phyloP scores from a whole-genome alignment of 2,113 vertebrate species.

The Benitochromis conjunctus region DNA sequence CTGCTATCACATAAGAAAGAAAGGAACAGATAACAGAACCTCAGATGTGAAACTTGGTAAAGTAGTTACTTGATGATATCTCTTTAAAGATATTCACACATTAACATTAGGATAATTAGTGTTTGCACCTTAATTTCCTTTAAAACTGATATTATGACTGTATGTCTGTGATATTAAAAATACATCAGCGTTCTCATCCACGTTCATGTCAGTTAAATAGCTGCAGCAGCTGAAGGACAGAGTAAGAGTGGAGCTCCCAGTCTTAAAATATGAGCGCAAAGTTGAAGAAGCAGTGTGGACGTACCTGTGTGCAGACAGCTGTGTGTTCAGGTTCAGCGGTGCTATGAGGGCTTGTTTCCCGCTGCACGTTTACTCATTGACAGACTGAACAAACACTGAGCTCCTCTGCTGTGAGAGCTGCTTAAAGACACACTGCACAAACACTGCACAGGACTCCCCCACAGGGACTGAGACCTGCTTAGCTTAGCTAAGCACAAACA shows the following conservation, averaged over 20 bases:
- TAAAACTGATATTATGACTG: neutral
- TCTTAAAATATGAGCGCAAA: neutral
- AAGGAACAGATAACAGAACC: neutral
- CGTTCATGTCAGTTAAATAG: neutral
- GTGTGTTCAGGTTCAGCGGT: neutral
- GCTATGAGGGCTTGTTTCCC: neutral
- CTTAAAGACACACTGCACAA: constrained; percentile 18
- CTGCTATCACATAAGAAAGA: neutral
- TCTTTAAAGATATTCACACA: neutral
- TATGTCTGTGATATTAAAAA: neutral
- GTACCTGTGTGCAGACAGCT: neutral
- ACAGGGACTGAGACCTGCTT: neutral
- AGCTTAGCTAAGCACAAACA: rapidly evolving
- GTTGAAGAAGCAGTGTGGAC: neutral
- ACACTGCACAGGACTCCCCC: neutral
- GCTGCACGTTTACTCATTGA: constrained; percentile 17
- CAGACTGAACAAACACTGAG: constrained; percentile 39
- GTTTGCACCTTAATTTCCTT: neutral
- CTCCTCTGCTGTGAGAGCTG: neutral
- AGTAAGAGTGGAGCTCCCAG: neutral
- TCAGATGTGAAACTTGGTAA: neutral
- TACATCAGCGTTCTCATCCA: neutral
- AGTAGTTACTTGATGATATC: neutral
- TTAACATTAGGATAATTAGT: neutral
- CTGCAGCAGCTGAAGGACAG: neutral